These are phyloP conservation scores for Rhea pennata DNA, from an alignment of 2,113 vertebrate species.

Conservation along the genomic window DNA sequence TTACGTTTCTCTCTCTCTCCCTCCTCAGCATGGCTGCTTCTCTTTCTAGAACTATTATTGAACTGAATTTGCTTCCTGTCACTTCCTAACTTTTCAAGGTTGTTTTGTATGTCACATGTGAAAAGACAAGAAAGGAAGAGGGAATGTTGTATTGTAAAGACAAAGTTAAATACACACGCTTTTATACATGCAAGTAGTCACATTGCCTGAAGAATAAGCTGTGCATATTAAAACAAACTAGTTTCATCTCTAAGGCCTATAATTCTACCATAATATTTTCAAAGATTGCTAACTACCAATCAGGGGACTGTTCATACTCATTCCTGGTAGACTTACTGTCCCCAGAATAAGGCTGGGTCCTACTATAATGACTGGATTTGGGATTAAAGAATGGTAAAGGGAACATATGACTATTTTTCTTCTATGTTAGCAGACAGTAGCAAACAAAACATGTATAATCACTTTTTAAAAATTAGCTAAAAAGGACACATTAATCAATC, in stretches of 20 bases:
- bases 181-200: constrained; percentile 56
- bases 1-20: background rate
- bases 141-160: background rate
- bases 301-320: constrained; percentile 52
- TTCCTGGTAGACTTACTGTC: constrained; percentile 74
- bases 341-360: constrained; percentile 63
- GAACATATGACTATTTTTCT: constrained; percentile 63
- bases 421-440: constrained; percentile 50
- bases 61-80: background rate
- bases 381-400: constrained; percentile 43
- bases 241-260: constrained; percentile 48
- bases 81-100: background rate
- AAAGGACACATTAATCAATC: constrained; percentile 59
- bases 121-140: background rate
- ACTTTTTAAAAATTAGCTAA: constrained; percentile 43
- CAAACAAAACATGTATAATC: constrained; percentile 43
- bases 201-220: constrained; percentile 60
- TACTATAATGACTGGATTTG: constrained; percentile 69
- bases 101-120: background rate
- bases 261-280: constrained; percentile 42
- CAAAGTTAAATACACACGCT: background rate
- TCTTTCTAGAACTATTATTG: background rate
- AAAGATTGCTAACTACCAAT: constrained; percentile 62
- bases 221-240: constrained; percentile 35
- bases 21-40: background rate